Base-by-base conservation (phyloP, 2,113 vertebrate species). In the Nycticorax nycticorax region DNA sequence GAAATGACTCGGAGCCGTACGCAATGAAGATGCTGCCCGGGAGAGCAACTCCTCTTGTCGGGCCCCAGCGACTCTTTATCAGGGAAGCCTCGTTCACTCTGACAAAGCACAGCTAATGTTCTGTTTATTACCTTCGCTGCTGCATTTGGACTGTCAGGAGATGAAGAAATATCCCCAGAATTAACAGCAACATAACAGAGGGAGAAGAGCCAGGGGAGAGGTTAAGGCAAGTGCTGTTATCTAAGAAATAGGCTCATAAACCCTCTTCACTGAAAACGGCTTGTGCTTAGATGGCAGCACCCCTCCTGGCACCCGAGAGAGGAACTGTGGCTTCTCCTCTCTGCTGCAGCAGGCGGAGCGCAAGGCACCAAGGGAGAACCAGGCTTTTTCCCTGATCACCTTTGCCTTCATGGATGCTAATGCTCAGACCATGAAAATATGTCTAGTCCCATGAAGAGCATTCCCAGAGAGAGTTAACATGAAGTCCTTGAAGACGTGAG, bases 111-210 rank as follows among this genome's bases (percentile, higher is more conserved):
- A 75, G 32, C 91, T 93, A 97, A 96, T 89, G 88, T 57, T 92
- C 92, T 94, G 93, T 97, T 97, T 96, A 96, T 93, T 92, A 91
- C 94, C 76, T 80, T 47, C 6, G 17, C 64, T 72, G 83, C 60
- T 37, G 91, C 88, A 7, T 92, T 92, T 45, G 72, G 79, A 35
- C 94, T 95, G 97, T 94, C 96, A 93, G 76, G 43, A 93, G 80
- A 96, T 89, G 94, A 94, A 94, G 95, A 95, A 97, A 97, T 92
- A 97, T 79, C 88, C 88, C 41, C 57, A 47, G 95, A 97, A 95
- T 97, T 95, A 95, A 93, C 69, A 87, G 91, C 88, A 75, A 76
- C 77, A 89, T 78, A 91, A 85, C 79, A 50, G 85, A 96, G 89
- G 94, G 82, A 91, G 91, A 87, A 84, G 94, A 97, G 96, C 80